Conservation (phyloP, 2,888 invertebrate species). For the Aphodius sticticus region DNA sequence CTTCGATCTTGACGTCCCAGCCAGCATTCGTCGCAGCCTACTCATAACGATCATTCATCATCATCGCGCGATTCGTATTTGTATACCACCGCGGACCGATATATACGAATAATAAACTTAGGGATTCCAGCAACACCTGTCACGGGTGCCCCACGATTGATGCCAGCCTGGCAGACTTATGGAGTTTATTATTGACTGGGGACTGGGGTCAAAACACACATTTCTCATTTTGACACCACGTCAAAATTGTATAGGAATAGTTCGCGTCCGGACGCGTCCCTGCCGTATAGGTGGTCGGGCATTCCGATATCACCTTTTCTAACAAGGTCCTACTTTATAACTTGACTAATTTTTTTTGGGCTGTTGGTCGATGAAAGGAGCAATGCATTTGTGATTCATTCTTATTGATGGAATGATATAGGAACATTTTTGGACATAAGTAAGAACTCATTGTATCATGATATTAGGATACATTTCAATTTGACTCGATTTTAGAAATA, state of each 20-base stretch:
- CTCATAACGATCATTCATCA: not conserved
- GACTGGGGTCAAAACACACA: not conserved
- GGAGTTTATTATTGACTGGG: not conserved
- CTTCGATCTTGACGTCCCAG: not conserved
- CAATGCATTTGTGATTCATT: not conserved
- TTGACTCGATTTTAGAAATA: too few species aligned
- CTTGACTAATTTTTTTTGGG: not conserved
- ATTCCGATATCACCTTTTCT: not conserved
- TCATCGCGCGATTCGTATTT: slow-evolving; percentile 4
- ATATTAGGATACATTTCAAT: too few species aligned
- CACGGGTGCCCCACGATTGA: not conserved
- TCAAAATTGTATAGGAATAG: not conserved
- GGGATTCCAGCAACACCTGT: slow-evolving; percentile 4
- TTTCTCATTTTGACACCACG: not conserved
- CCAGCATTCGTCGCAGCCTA: not conserved
- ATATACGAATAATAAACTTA: not conserved
- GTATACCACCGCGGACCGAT: not conserved
- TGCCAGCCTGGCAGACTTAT: not conserved
- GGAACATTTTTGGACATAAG: not conserved
- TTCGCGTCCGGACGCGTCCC: not conserved
- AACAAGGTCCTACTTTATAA: slow-evolving; percentile 4
- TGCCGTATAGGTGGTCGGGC: not conserved
- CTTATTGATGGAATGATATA: not conserved
- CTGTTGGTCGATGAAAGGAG: not conserved
- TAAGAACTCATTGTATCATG: too few species aligned